Base-by-base conservation (phyloP, 2,888 invertebrate genomes). In the Deilephila elpenor region DNA sequence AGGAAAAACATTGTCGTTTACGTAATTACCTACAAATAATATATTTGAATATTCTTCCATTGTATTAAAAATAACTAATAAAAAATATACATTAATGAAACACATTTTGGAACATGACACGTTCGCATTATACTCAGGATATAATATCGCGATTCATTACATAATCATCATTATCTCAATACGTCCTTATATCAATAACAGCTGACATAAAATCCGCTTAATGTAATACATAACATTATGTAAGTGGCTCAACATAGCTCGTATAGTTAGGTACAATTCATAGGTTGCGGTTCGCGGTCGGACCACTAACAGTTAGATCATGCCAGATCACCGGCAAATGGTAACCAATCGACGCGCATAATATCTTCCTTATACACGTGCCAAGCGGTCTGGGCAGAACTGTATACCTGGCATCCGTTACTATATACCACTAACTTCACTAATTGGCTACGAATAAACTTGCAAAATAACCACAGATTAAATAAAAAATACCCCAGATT, bases 331-430 rank as follows among this genome's bases (percentile, higher is more conserved):
- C 73, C 72, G 67, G 73, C 71, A 76, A 76, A 78, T 78, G 79
- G 67, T 81, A 85, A 77, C 79, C 81, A 75, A 78, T 81, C 82
- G 77, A 81, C 78, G 80, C 75, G 75, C 78, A 74, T 85, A 83
- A 86, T 84, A 83, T 76, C 84, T 87, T 87, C 86, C 87, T 84
- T 78, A 80, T 84, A 76, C 74, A 75, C 77, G 77, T 62, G 29
- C 70, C 37, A 17, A 25, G 44, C 20, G 17, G 17, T 25, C 20
- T 25, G 44, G 44, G 25, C 25, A 19, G 25, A 67, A 67, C 67
- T 44, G 67, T 67, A 67, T 67, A 17, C 44, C 51, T 44, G 20
- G 5, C 64, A 44, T 51, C 51, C 44, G 67, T 51, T 67, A 67
- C 17, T 20, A 67, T 25, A 17, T 17, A 29, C 14, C 51, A 51